These are phyloP conservation scores for Andinoacara biseriatus DNA, from an alignment of 2,113 vertebrate species.

Conservation along the genomic window DNA sequence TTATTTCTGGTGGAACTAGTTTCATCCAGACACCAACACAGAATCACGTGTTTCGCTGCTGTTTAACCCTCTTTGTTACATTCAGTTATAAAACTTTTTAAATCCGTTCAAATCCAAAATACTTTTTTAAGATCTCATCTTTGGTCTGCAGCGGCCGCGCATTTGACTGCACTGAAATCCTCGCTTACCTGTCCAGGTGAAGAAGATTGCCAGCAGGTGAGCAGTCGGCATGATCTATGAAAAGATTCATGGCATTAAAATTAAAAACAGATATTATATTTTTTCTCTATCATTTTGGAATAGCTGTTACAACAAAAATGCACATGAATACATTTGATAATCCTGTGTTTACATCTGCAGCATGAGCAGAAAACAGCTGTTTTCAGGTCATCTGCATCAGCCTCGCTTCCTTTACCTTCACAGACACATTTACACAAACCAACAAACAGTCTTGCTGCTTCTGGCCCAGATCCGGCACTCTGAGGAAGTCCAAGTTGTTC, in stretches of 20 bases:
- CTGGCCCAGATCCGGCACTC: neutral
- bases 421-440: neutral
- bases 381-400: too few relatives aligned
- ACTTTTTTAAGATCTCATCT: neutral
- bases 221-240: slow-evolving; percentile 49
- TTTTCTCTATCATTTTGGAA: neutral
- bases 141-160: neutral
- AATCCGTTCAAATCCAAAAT: neutral
- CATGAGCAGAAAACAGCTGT: neutral
- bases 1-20: neutral
- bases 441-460: neutral
- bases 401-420: neutral
- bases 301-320: neutral
- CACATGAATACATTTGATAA: neutral
- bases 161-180: neutral
- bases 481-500: neutral
- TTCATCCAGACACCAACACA: too few relatives aligned
- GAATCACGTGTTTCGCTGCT: too few relatives aligned
- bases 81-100: neutral
- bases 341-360: neutral
- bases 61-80: neutral
- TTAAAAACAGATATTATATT: too few relatives aligned
- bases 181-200: slow-evolving; percentile 53
- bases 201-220: slow-evolving; percentile 16
- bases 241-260: neutral